Percentiles rank a stretch among this genome's conserved stretches.
phyloP scores from a whole-genome alignment of 2,888 invertebrate genomes.

The Platycheirus rosarum region DNA sequence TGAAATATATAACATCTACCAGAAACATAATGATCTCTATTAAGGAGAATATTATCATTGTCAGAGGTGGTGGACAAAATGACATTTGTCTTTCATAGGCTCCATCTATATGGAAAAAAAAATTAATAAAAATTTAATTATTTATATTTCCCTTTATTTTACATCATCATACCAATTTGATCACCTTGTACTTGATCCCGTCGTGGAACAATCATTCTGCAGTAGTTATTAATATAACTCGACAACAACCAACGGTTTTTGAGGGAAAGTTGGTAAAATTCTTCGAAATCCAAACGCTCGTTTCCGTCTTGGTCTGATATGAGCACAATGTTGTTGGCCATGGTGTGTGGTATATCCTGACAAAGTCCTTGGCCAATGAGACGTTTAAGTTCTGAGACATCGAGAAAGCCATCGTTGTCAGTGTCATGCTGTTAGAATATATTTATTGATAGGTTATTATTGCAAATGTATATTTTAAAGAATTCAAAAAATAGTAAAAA shows the following conservation, averaged over 20 bases:
- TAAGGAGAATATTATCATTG: conserved; percentile 94
- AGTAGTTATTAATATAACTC: conserved; percentile 79
- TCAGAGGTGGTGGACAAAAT: conserved; percentile 95
- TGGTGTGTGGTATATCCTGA: conserved; percentile 87
- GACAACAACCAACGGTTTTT: conserved; percentile 83
- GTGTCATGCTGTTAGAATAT: conserved; percentile 85
- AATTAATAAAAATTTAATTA: conserved; percentile 83
- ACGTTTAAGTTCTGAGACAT: conserved; percentile 85
- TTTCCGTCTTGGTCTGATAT: conserved; percentile 86
- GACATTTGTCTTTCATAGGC: conserved; percentile 95
- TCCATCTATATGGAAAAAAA: conserved; percentile 85
- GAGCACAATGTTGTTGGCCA: conserved; percentile 87
- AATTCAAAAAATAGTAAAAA: background rate
- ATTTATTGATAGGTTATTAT: too few species aligned
- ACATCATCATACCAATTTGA: conserved; percentile 78
- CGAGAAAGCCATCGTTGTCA: conserved; percentile 88
- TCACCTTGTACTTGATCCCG: conserved; percentile 81
- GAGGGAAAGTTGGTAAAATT: conserved; percentile 87
- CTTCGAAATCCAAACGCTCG: conserved; percentile 86
- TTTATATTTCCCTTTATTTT: background rate
- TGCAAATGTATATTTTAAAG: too few species aligned
- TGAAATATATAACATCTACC: conserved; percentile 81
- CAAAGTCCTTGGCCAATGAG: conserved; percentile 80
- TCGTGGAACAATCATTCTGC: conserved; percentile 80
- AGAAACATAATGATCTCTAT: conserved; percentile 91